Conservation (phyloP, 2,797 vertebrate genomes). For the Champsocephalus gunnari region DNA sequence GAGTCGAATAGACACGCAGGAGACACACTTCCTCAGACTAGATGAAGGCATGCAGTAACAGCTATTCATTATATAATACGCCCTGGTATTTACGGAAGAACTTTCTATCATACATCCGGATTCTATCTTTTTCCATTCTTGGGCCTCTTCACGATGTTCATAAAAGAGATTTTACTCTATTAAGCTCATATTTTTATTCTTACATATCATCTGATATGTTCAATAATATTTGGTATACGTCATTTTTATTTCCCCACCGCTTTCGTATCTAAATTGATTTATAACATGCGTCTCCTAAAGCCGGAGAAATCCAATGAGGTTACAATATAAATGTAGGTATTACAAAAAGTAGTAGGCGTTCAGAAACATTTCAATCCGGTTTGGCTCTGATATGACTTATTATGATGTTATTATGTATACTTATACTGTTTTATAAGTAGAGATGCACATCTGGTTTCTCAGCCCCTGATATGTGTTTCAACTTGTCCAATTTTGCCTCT, state of each 20-base stretch:
- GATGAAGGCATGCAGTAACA: constrained; percentile 18
- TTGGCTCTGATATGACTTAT: not conserved
- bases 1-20: not conserved
- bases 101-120: constrained; percentile 26
- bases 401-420: constrained; percentile 1
- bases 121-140: constrained; percentile 44
- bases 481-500: not conserved
- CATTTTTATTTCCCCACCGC: not conserved
- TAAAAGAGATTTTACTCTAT: not conserved
- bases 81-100: constrained; percentile 27
- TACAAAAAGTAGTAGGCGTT: not conserved
- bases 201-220: too few relatives aligned
- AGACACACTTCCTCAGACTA: constrained; percentile 18
- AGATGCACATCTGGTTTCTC: constrained; percentile 38
- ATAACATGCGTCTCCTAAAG: not conserved
- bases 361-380: not conserved
- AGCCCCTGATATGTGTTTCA: constrained; percentile 1
- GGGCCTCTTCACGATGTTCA: constrained; percentile 14
- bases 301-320: not conserved
- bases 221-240: too few relatives aligned
- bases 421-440: constrained; percentile 16
- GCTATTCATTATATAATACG: constrained; percentile 50
- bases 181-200: too few relatives aligned
- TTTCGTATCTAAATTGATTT: not conserved
- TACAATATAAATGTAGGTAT: not conserved